These are phyloP conservation scores for Sapayoa aenigma DNA, from an alignment of 2,113 vertebrate genomes.

Conservation along the genomic window DNA sequence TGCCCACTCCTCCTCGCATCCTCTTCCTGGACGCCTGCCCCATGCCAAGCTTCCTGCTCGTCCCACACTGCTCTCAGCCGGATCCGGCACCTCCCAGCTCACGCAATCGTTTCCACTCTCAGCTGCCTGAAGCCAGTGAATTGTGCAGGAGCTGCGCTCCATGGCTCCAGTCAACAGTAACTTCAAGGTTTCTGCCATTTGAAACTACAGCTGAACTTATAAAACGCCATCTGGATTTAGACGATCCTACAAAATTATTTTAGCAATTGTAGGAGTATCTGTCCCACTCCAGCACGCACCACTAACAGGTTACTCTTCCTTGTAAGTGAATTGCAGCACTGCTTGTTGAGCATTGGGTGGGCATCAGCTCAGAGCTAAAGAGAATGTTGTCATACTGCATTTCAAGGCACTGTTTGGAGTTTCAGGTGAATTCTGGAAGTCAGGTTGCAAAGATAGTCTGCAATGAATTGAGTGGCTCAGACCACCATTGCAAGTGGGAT, in stretches of 20 bases:
- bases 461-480: background rate
- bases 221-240: background rate
- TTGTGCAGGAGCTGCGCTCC: background rate
- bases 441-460: background rate
- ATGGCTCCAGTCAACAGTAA: accelerated
- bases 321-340: background rate
- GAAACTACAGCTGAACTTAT: background rate
- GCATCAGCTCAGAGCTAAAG: background rate
- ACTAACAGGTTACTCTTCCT: background rate
- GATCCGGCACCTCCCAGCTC: background rate
- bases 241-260: background rate
- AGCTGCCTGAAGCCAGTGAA: background rate
- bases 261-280: background rate
- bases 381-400: background rate
- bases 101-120: background rate
- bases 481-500: background rate
- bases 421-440: background rate
- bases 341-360: background rate
- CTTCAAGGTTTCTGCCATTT: background rate
- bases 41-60: background rate
- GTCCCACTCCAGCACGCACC: background rate
- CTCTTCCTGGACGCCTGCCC: background rate
- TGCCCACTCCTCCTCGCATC: background rate
- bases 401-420: background rate
- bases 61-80: background rate